phyloP scores from a whole-genome alignment of 2,888 invertebrate species.

The Cybosia mesomella region DNA sequence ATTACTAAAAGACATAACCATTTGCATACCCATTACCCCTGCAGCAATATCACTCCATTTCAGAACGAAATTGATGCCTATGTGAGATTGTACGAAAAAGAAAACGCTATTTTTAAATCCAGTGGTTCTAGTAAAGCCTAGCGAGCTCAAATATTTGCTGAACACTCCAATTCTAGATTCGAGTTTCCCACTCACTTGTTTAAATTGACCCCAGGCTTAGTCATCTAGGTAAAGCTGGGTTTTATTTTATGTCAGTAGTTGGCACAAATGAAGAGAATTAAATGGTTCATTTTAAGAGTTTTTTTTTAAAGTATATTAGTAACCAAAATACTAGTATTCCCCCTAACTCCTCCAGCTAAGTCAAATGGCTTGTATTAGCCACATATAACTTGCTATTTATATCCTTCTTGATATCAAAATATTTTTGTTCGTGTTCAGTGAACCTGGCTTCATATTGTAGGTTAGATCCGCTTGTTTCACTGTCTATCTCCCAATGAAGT shows the following conservation, averaged over 20 bases:
- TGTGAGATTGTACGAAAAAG: constrained; percentile 6
- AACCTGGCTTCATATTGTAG: no score
- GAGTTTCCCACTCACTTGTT: constrained; percentile 25
- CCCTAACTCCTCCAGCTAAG: no score
- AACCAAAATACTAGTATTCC: no score
- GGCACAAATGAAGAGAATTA: neutral
- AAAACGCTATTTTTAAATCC: constrained; percentile 14
- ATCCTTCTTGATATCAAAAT: no score
- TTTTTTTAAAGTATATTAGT: no score
- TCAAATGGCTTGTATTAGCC: no score
- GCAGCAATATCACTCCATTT: constrained; percentile 53
- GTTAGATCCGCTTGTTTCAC: no score
- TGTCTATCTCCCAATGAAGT: no score
- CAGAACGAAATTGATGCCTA: constrained; percentile 20
- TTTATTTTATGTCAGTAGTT: constrained; percentile 9
- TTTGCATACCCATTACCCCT: neutral
- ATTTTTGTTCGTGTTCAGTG: no score
- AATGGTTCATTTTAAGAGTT: neutral
- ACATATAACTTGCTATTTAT: no score
- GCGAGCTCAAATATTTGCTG: constrained; percentile 47
- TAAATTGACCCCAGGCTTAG: constrained; percentile 41
- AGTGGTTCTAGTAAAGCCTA: constrained; percentile 13
- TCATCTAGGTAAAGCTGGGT: constrained; percentile 9
- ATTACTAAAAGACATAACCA: neutral
- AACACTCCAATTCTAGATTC: constrained; percentile 49